Base-by-base conservation (phyloP, 2,888 invertebrate genomes). In the Parthenolecanium corni region DNA sequence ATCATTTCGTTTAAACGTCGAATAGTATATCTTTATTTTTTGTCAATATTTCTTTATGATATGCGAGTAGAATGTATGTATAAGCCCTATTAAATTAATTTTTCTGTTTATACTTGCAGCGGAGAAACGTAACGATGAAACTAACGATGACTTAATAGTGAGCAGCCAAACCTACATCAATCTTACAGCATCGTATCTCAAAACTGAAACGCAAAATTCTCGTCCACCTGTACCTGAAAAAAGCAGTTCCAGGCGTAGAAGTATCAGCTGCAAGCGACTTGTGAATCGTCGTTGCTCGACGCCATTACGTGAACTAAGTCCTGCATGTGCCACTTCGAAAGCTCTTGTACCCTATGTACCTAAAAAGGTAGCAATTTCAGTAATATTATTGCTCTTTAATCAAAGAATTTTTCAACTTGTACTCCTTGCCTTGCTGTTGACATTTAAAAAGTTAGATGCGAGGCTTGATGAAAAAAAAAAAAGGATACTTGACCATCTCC, bases 181-280 rank as follows among this genome's bases (percentile, higher is more conserved):
- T 12, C 25, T 57, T 20, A 36, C 61, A 24, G 38, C 51, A n/a
- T 14, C 49, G 49, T 40, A 36, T 9, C 2, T 51, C 16, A 51
- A 51, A 40, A 21, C 49, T 23, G 61, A 61, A 51, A 46, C 18
- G 23, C 61, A 61, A 51, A 61, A 38, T 51, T 31, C 49, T 24
- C 61, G 61, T 36, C 61, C 61, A 20, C 61, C 61, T 31, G 61
- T 61, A 40, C 61, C 61, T 61, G 61, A 61, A n/a, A 57, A 47
- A 31, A 58, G 25, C 20, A 40, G 38, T 16, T 49, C 51, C 5
- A 61, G 61, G 51, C 47, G 61, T 49, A 18, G 61, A 46, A 61
- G 61, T 24, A 61, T 61, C 51, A 61, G 61, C 24, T 61, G 61
- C 38, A 61, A 61, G 38, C 47, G 61, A 40, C 61, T 61, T 9